A percentile compares a stretch with the other conserved stretches of the same genome.
Evolutionary conservation across 2,113 vertebrate genomes (phyloP).

Genomic region (Catharus minimus): DNA sequence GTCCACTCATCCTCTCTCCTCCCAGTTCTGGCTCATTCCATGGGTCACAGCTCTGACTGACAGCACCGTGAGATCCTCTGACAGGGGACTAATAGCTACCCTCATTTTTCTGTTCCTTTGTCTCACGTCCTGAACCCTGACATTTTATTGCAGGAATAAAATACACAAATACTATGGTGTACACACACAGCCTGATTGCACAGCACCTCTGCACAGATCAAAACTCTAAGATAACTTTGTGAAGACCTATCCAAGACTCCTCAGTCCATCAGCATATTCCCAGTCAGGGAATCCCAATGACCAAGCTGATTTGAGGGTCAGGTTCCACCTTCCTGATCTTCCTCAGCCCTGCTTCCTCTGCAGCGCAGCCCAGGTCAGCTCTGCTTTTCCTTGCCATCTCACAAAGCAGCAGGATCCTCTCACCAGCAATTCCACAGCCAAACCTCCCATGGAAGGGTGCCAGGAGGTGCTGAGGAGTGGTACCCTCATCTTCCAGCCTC

Average conservation of each 20-base stretch:
- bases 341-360: background rate
- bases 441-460: background rate
- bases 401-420: background rate
- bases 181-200: background rate
- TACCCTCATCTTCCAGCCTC: background rate
- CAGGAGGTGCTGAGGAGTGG: background rate
- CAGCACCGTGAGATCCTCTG: background rate
- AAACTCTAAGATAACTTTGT: background rate
- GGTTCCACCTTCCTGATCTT: background rate
- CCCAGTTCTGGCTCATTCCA: background rate
- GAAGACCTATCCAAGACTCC: background rate
- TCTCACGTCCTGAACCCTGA: background rate
- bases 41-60: background rate
- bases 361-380: background rate
- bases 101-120: background rate
- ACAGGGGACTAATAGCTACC: background rate
- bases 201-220: background rate
- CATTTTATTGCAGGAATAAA: background rate
- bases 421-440: background rate
- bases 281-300: background rate
- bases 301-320: background rate
- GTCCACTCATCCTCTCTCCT: background rate
- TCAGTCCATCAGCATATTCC: background rate
- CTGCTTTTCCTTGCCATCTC: background rate
- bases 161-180: accelerated